Base-by-base conservation (phyloP, 2,113 vertebrate species). In the Sigmodon hispidus region DNA sequence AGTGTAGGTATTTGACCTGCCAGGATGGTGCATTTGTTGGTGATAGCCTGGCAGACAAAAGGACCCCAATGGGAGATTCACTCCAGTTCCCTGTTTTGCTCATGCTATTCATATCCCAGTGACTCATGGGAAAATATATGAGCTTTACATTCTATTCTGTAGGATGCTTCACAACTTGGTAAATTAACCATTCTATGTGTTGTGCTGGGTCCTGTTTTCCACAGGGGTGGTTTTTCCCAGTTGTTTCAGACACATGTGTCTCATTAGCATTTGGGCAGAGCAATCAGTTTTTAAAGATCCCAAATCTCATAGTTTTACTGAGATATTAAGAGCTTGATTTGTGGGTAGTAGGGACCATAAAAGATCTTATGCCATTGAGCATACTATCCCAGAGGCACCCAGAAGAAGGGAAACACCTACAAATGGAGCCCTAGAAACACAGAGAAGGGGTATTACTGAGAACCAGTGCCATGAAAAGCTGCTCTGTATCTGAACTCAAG, bases 311-410 rank as follows among this genome's bases (percentile, higher is more conserved):
- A 92, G 97, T 98, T 98, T 98, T 98, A 98, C 98, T 97, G 97
- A 97, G 97, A 97, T 98, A 97, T 97, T 98, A 98, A 98, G 89
- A 96, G 94, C 96, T 97, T 98, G 98, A 98, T 98, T 98, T 98
- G 98, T 98, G 98, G 97, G 96, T 95, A 94, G 94, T 94, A 90
- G 97, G 96, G 97, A 98, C 87, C 97, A 95, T 96, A 65, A 96
- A 93, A 76, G 97, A 98, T 97, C 96, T 93, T 96, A 95, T 69
- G 87, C 92, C 97, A 97, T 95, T 89, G 98, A 98, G 98, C 97
- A 98, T 92, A 65, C 97, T 97, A 89, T 97, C 77, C 88, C 94
- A 97, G 94, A 94, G 93, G 93, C 93, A 97, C 89, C 95, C 89
- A 96, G 93, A 88, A 95, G 94, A 97, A 97, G 43, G 94, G 96